Percentiles rank a stretch among this genome's conserved stretches.
These are phyloP conservation scores for Xerus inauris DNA, from an alignment of 2,113 vertebrate genomes.

Conservation along the genomic window DNA sequence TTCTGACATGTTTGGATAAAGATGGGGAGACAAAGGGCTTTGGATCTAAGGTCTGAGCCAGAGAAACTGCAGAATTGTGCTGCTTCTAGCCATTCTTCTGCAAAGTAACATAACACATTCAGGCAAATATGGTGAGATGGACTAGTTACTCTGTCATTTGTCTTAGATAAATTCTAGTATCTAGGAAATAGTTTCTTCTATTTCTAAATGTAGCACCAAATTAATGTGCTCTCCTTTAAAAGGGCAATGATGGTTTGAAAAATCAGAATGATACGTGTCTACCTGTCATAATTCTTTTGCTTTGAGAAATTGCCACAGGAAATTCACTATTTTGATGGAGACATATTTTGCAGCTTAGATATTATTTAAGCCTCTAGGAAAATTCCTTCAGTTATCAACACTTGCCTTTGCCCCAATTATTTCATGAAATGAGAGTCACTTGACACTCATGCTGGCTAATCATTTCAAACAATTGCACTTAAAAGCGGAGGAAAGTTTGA, in stretches of 20 bases:
- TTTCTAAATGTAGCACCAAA: not conserved
- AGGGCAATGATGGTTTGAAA: not conserved
- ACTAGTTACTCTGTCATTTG: not conserved
- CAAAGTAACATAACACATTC: not conserved
- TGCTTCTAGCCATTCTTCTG: not conserved
- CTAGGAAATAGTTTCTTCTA: not conserved
- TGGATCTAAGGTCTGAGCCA: not conserved
- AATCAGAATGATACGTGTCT: not conserved
- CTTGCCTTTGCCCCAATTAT: constrained; percentile 36
- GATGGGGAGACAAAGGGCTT: not conserved
- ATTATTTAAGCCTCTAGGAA: not conserved
- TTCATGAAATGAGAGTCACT: not conserved
- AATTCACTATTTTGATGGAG: constrained; percentile 44
- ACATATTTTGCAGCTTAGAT: not conserved
- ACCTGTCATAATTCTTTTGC: not conserved
- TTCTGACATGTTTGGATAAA: not conserved
- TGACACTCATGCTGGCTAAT: constrained; percentile 1
- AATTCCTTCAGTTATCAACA: constrained; percentile 39
- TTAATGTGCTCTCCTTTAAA: not conserved
- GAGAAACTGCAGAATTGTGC: not conserved
- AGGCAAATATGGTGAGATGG: not conserved
- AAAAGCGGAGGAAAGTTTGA: constrained; percentile 9
- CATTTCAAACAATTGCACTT: not conserved
- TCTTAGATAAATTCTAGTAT: not conserved
- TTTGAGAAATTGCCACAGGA: not conserved